phyloP scores from a whole-genome alignment of 2,888 invertebrate genomes.

The Caenorhabditis zanzibari region DNA sequence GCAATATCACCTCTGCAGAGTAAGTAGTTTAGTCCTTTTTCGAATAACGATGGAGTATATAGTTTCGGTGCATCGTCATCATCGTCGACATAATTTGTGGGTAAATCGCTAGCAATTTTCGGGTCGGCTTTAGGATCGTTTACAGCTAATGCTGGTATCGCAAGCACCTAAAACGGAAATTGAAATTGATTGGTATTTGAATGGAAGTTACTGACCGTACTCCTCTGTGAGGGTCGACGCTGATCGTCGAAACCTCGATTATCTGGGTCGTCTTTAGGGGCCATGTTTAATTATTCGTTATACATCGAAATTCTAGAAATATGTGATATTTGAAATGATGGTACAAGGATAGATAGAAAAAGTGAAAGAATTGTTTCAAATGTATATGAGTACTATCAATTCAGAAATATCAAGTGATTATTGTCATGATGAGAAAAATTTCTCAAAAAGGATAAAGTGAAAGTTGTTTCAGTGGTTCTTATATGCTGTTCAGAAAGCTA shows the following conservation, averaged over 20 bases:
- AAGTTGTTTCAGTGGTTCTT: constrained; percentile 7
- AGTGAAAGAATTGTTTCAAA: too few species aligned
- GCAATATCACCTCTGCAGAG: constrained; percentile 75
- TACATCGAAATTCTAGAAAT: constrained; percentile 44
- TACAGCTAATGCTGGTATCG: constrained; percentile 58
- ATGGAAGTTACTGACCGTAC: constrained; percentile 47
- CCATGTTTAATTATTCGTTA: constrained; percentile 62
- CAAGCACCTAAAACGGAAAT: constrained; percentile 44
- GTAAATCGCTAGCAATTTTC: constrained; percentile 28
- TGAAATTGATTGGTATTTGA: background rate
- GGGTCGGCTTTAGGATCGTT: constrained; percentile 46
- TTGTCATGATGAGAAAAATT: too few species aligned
- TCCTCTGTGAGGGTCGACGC: constrained; percentile 64
- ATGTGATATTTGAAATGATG: background rate
- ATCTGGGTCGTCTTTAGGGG: constrained; percentile 65
- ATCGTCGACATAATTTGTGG: constrained; percentile 65
- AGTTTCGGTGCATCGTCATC: constrained; percentile 67
- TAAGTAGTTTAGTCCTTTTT: constrained; percentile 71
- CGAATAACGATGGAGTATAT: constrained; percentile 71
- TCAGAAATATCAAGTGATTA: too few species aligned
- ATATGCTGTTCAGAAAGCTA: constrained; percentile 4
- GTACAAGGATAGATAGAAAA: background rate
- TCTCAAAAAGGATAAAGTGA: too few species aligned
- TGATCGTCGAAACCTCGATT: constrained; percentile 59
- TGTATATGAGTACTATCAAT: too few species aligned